phyloP scores from a whole-genome alignment of 2,797 vertebrate genomes.

The Danio tinwini region DNA sequence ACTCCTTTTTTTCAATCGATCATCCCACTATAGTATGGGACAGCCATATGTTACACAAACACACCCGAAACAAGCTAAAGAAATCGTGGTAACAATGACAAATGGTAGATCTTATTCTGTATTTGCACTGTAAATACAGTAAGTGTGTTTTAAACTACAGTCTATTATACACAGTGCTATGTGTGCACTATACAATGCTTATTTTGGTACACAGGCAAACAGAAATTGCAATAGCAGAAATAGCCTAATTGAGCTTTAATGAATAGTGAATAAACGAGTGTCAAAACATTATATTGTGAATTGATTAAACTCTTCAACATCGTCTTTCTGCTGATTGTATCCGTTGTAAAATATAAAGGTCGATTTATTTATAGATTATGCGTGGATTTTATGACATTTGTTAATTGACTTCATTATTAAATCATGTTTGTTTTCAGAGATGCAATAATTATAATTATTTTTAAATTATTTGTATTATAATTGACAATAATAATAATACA shows the following conservation, averaged over 20 bases:
- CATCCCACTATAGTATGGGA: conserved; percentile 4
- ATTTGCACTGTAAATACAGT: background rate
- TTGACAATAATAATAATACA: background rate
- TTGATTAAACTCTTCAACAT: background rate
- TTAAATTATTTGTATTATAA: background rate
- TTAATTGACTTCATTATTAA: background rate
- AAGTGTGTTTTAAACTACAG: too few relatives aligned
- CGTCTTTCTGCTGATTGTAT: background rate
- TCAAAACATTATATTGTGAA: background rate
- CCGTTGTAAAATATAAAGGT: too few relatives aligned
- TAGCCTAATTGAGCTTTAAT: background rate
- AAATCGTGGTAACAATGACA: background rate
- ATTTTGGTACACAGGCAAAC: background rate
- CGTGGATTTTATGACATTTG: background rate
- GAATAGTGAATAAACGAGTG: background rate
- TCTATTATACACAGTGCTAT: too few relatives aligned
- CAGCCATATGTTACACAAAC: conserved; percentile 8
- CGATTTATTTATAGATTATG: background rate
- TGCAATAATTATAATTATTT: background rate
- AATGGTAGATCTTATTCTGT: background rate
- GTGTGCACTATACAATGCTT: too few relatives aligned
- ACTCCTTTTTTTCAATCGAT: conserved; percentile 18
- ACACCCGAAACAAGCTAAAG: background rate
- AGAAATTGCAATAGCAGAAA: background rate
- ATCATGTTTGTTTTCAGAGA: background rate